These are phyloP conservation scores for Bembecia ichneumoniformis DNA, from an alignment of 2,888 invertebrate species.

Conservation along the genomic window DNA sequence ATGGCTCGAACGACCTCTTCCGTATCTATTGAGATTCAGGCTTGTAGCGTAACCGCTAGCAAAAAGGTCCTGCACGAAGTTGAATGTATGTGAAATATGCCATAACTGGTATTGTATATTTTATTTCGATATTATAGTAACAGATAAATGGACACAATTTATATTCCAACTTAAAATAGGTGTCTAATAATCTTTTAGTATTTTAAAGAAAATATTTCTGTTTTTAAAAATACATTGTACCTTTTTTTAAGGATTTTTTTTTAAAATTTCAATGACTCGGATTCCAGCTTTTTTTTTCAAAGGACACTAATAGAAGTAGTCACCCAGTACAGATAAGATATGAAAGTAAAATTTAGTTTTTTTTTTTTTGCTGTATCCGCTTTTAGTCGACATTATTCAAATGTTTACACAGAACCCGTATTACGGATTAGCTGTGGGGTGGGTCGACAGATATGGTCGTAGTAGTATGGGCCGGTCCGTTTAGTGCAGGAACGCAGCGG, in stretches of 20 bases:
- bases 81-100: slow-evolving; percentile 6
- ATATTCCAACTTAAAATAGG: too few species aligned
- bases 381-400: not conserved
- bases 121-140: too few species aligned
- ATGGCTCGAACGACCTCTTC: slow-evolving; percentile 12
- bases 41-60: not conserved
- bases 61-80: not conserved
- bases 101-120: slow-evolving; percentile 6
- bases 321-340: too few species aligned
- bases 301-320: too few species aligned
- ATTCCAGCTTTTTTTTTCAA: too few species aligned
- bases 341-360: not conserved
- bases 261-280: too few species aligned
- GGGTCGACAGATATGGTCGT: slow-evolving; percentile 9
- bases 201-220: too few species aligned
- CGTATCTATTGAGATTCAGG: slow-evolving; percentile 18
- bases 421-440: not conserved
- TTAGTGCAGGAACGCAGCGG: not conserved
- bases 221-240: too few species aligned
- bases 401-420: not conserved
- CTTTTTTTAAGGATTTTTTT: too few species aligned
- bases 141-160: too few species aligned
- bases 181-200: too few species aligned
- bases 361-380: not conserved
- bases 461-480: slow-evolving; percentile 11